phyloP scores from a whole-genome alignment of 2,888 invertebrate species.

The Trimorus sp. region DNA sequence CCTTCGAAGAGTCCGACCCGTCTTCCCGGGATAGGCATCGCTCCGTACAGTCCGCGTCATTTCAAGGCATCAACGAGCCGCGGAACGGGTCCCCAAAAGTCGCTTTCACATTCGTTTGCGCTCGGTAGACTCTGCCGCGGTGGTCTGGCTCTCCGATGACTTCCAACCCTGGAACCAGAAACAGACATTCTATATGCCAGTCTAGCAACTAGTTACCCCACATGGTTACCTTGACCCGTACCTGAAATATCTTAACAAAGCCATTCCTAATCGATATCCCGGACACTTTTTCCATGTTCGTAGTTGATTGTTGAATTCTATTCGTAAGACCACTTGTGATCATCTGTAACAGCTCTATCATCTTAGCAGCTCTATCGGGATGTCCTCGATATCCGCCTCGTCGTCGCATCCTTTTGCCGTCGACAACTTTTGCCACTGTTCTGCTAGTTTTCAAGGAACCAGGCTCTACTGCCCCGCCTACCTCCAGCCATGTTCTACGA shows the following conservation, averaged over 20 bases:
- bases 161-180: slow-evolving; percentile 73
- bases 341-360: slow-evolving; percentile 89
- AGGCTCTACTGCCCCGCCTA: slow-evolving; percentile 84
- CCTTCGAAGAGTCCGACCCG: slow-evolving; percentile 93
- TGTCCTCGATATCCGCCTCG: slow-evolving; percentile 87
- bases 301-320: slow-evolving; percentile 91
- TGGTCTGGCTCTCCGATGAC: slow-evolving; percentile 73
- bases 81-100: slow-evolving; percentile 48
- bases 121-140: slow-evolving; percentile 38
- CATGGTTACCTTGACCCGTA: slow-evolving; percentile 72
- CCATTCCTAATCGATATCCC: slow-evolving; percentile 87
- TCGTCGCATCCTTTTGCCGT: slow-evolving; percentile 79
- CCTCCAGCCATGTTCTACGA: slow-evolving; percentile 89
- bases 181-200: too few species aligned
- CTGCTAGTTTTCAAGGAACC: slow-evolving; percentile 93
- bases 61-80: slow-evolving; percentile 69
- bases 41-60: slow-evolving; percentile 82
- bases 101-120: slow-evolving; percentile 29
- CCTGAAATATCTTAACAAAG: slow-evolving; percentile 92
- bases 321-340: slow-evolving; percentile 91
- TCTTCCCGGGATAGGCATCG: slow-evolving; percentile 92
- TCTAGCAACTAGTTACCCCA: too few species aligned
- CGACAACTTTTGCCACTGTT: slow-evolving; percentile 77
- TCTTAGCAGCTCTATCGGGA: slow-evolving; percentile 93
- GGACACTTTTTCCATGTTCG: slow-evolving; percentile 91